Conservation (phyloP, 1,140 invertebrate genomes). For the Lepidotrigona ventralis region DNA sequence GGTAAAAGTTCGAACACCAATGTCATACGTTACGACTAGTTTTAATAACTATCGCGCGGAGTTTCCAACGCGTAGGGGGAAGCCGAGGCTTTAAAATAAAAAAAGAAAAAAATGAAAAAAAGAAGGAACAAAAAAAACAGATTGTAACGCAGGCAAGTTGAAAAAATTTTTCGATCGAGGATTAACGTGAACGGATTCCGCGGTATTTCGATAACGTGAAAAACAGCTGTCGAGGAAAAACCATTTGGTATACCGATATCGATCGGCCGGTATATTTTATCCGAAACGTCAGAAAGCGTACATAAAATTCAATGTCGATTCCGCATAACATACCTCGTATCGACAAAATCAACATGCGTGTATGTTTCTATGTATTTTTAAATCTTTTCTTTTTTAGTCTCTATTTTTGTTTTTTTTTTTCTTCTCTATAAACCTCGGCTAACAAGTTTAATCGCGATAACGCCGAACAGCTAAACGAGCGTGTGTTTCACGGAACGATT, state of each 20-base stretch:
- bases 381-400: background rate
- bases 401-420: background rate
- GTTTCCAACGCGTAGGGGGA: no score
- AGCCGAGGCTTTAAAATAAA: no score
- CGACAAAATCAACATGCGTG: conserved; percentile 3
- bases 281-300: conserved; percentile 22
- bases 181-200: conserved; percentile 31
- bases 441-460: conserved; percentile 48
- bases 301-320: conserved; percentile 42
- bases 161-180: conserved; percentile 26
- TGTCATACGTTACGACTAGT: conserved; percentile 9
- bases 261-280: conserved; percentile 24
- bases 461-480: conserved; percentile 1
- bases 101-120: background rate
- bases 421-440: background rate
- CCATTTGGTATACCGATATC: conserved; percentile 26
- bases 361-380: background rate
- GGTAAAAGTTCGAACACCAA: background rate
- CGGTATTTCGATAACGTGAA: conserved; percentile 36
- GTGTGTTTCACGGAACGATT: conserved; percentile 1
- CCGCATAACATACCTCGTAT: background rate
- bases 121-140: background rate
- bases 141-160: background rate
- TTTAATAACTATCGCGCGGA: conserved; percentile 22
- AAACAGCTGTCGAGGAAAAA: conserved; percentile 42